These are phyloP conservation scores for Scatophagus argus DNA, from an alignment of 2,113 vertebrate genomes.

Conservation along the genomic window DNA sequence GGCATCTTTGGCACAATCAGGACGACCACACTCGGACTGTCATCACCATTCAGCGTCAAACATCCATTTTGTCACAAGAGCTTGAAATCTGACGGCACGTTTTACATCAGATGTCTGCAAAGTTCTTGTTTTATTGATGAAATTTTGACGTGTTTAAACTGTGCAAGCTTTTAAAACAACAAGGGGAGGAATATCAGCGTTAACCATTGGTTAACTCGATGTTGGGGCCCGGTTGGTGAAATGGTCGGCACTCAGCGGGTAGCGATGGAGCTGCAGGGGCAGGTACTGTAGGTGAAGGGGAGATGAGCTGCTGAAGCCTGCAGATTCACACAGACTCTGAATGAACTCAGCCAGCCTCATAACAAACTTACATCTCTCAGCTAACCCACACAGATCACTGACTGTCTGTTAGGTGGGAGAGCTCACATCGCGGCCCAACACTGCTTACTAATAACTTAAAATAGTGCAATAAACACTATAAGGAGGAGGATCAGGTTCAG, in stretches of 20 bases:
- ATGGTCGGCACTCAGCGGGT: constrained; percentile 44
- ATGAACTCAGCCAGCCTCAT: constrained; percentile 32
- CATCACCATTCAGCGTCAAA: constrained; percentile 32
- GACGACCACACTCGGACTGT: constrained; percentile 39
- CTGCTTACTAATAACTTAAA: no score
- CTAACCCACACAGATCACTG: not conserved
- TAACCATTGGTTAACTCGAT: constrained; percentile 45
- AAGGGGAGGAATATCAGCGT: not conserved
- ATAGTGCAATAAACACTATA: not conserved
- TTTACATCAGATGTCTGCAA: not conserved
- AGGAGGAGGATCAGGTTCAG: not conserved
- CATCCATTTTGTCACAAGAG: constrained; percentile 25
- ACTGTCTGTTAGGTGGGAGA: not conserved
- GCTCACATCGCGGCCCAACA: no score
- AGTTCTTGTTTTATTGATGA: not conserved
- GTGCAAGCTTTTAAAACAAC: constrained; percentile 17
- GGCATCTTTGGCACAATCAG: constrained; percentile 35
- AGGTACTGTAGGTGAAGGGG: constrained; percentile 63
- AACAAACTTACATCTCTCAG: not conserved
- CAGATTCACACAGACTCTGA: constrained; percentile 21
- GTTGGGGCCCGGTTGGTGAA: constrained; percentile 32
- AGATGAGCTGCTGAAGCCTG: constrained; percentile 48
- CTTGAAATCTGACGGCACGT: not conserved
- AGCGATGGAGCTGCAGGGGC: constrained; percentile 51
- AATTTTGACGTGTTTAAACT: no score